Base-by-base conservation (phyloP, 2,888 invertebrate species). In the Lasioglossum pauxillum region DNA sequence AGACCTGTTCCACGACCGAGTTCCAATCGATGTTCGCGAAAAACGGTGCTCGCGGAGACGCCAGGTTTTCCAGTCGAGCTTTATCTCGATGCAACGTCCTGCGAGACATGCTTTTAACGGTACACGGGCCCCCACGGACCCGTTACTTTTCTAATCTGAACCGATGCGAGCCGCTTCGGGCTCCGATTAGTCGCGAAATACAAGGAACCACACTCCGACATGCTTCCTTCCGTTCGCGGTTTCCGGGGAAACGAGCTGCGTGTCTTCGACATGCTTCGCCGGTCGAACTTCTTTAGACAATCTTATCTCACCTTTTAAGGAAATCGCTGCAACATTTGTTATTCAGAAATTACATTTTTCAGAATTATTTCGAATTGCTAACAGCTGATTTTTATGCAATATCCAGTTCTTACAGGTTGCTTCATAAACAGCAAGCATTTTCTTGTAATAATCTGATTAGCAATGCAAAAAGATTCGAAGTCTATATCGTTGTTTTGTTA, bases 101-200 rank as follows among this genome's bases (percentile, higher is more conserved):
- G 64, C 35, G 74, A 84, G 79, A 86, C 85, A 82, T 49, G 82
- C 85, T 46, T 85, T 86, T 89, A 90, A 90, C 90, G 88, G 85
- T 87, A 86, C 81, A 79, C 64, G 83, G 77, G 76, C 88, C 23
- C 69, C 90, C 89, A 53, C 10, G 77, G 74, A 88, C 41, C 69
- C 90, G 90, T 90, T 90, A 90, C 84, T 89, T 84, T 85, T 88
- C 87, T 86, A 90, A 91, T 91, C 90, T 88, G 87, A 86, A 79
- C 80, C 86, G 84, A 85, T 87, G 84, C 85, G 80, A 35, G 67
- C 35, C 67, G 90, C 87, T 84, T 81, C 82, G 69, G 35, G 72
- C 44, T 5, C 82, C 82, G 88, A 91, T 90, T 86, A 88, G 78
- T 84, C 77, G 80, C 74, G 84, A 85, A 84, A 84, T 89, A 91